A percentile compares a stretch with the other conserved stretches of the same genome.
These are phyloP conservation scores for Bolinopsis microptera DNA, from an alignment of 37 sponge, comb jelly and placozoan species.

Conservation along the genomic window DNA sequence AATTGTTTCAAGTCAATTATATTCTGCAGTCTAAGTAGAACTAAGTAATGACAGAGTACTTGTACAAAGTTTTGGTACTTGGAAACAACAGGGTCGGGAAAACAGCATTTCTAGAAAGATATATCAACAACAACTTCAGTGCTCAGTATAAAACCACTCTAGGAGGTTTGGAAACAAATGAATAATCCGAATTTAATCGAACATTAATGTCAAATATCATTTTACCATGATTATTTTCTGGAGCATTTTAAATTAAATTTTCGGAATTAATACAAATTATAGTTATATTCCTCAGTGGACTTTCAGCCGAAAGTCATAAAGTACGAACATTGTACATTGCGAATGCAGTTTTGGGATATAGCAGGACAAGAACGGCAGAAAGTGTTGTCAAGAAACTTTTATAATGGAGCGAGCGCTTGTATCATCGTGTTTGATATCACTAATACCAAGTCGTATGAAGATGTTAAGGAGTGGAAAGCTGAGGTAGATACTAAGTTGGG, in stretches of 20 bases:
- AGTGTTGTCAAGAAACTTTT: background rate
- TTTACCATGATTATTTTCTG: no score
- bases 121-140: conserved; percentile 22
- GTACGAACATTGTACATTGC: background rate
- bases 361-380: background rate
- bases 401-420: conserved; percentile 39
- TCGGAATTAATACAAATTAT: no score
- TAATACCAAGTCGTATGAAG: background rate
- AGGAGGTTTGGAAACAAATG: background rate
- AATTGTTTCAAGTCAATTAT: no score
- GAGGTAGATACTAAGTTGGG: conserved; percentile 22
- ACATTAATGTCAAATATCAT: no score
- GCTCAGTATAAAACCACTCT: background rate
- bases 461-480: conserved; percentile 6
- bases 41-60: background rate
- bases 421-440: conserved; percentile 55
- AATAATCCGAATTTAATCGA: no score
- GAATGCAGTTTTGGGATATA: conserved; percentile 61
- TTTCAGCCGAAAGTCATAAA: conserved; percentile 17
- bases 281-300: background rate
- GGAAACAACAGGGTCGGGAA: conserved; percentile 23
- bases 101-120: background rate
- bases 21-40: no score
- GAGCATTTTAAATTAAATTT: no score
- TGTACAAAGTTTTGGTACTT: conserved; percentile 51